Evolutionary conservation across 2,113 vertebrate genomes (phyloP).

Genomic region (Poeciliopsis retropinna): DNA sequence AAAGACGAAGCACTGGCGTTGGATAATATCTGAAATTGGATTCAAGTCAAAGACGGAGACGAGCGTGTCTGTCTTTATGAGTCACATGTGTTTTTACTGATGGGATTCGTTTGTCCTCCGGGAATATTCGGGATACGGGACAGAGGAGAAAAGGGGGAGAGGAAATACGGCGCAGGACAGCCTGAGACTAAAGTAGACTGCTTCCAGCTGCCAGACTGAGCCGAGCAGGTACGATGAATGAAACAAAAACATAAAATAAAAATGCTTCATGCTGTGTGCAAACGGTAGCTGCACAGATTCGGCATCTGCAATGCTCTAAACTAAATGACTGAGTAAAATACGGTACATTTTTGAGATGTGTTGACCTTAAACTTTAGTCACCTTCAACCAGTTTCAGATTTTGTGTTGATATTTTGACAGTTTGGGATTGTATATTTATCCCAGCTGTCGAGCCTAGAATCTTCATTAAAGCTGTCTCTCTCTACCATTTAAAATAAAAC

Average conservation of each 20-base stretch:
- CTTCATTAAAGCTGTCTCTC: background rate
- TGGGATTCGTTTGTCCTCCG: background rate
- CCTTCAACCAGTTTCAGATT: background rate
- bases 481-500: background rate
- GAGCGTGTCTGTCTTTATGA: background rate
- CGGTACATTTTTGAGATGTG: background rate
- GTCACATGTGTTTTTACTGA: background rate
- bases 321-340: background rate
- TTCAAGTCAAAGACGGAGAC: constrained; percentile 5
- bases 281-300: background rate
- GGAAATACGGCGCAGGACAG: background rate
- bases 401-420: background rate
- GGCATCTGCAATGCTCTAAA: background rate
- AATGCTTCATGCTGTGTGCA: background rate
- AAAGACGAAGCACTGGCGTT: constrained; percentile 46
- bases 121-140: constrained; percentile 20
- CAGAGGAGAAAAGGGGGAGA: constrained; percentile 21
- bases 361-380: background rate
- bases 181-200: constrained; percentile 3
- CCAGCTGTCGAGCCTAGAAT: background rate
- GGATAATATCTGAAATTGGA: background rate
- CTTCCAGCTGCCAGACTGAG: constrained; percentile 33
- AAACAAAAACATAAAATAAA: background rate
- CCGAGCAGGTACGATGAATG: constrained; percentile 53
- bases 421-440: background rate